Evolutionary conservation across 2,888 invertebrate species (phyloP).

Genomic region (Spicauda simplicius): DNA sequence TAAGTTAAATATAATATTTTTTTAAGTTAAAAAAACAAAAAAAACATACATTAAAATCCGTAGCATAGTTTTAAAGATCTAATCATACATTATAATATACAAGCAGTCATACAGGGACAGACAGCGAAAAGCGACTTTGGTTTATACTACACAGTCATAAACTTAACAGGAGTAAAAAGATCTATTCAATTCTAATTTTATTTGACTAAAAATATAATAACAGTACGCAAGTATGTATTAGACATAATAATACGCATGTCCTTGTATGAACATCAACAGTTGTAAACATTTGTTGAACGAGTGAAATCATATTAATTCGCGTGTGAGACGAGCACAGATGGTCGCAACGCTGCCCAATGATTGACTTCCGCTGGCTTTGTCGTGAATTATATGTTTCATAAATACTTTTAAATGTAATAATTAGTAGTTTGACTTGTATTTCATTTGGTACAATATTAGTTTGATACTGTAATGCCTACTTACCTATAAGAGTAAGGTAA

Average conservation of each 20-base stretch:
- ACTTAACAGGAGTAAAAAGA: too few relatives aligned
- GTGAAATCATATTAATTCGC: slow-evolving; percentile 40
- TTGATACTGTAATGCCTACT: too few relatives aligned
- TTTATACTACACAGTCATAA: too few relatives aligned
- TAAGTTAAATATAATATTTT: too few relatives aligned
- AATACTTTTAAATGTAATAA: neutral
- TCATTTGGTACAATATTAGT: neutral
- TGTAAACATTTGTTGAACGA: slow-evolving; percentile 15
- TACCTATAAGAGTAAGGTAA: too few relatives aligned
- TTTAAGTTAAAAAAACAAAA: too few relatives aligned
- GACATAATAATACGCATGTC: slow-evolving; percentile 4
- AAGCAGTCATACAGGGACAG: too few relatives aligned
- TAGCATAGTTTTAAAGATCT: too few relatives aligned
- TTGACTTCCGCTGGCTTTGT: slow-evolving; percentile 37
- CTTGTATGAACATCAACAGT: slow-evolving; percentile 6
- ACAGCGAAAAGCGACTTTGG: too few relatives aligned
- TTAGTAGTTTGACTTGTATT: neutral
- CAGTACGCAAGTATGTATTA: neutral
- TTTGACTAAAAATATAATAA: neutral
- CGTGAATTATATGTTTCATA: slow-evolving; percentile 1
- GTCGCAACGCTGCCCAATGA: slow-evolving; percentile 34
- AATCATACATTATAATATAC: too few relatives aligned
- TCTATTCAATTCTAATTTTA: too few relatives aligned
- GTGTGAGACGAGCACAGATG: slow-evolving; percentile 40
- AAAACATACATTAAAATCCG: too few relatives aligned